Base-by-base conservation (phyloP, 2,888 invertebrate species). In the Nowickia ferox region DNA sequence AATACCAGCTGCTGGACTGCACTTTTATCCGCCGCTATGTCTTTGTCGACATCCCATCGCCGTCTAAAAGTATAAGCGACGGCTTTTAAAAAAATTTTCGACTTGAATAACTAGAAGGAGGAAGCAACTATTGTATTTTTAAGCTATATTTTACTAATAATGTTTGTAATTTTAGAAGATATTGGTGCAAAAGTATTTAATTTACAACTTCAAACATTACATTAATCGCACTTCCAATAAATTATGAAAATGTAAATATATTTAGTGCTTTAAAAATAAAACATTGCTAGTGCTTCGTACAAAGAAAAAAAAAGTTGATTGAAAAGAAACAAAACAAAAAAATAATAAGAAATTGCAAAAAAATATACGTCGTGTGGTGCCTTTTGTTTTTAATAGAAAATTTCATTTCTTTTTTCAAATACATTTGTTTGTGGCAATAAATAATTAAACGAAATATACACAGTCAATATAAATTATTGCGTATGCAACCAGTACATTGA, bases 271-370 rank as follows among this genome's bases (percentile, higher is more conserved):
- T 55, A 68, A 65, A 86, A 78, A 76, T 61, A 48, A 83, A 61
- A 81, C 75, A 86, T 83, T 83, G 68, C 76, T 83, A 86, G 83
- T 68, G 86, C 83, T 83, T 83, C 86, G 30, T 61, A 51, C 44
- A 76, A 81, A 71, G 53, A 66, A 75, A 65, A 75, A 65, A 69
- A 71, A 22, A 22, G 22, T 11, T n/a, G 11, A 72, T 44, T 69
- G 19, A 44, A 69, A 74, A 55, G 68, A 51, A 78, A 74, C 77
- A 69, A 81, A 75, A 74, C 61, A 74, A 78, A 48, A n/a, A 74
- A 63, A 57, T 57, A 74, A 71, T 46, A 19, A 66, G 40, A 72
- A 61, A 77, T 65, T 53, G 22, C 46, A 40, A 75, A 71, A 68
- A 59, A 68, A 66, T 51, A 22, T 77, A 72, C 76, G 51, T 85